These are phyloP conservation scores for Pseudococcus longispinus DNA, from an alignment of 2,888 invertebrate species.

Conservation along the genomic window DNA sequence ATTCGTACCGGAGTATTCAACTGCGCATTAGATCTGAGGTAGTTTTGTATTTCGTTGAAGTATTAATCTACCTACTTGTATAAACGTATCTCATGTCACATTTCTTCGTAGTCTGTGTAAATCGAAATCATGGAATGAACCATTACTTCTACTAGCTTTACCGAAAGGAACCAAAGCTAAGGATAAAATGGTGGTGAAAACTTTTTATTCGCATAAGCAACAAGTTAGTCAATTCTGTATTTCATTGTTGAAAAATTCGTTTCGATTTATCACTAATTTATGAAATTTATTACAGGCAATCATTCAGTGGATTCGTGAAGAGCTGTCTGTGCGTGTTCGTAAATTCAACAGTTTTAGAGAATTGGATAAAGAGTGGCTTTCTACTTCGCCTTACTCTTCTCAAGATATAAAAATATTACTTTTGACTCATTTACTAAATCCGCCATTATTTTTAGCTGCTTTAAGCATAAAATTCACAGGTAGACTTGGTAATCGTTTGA, in stretches of 20 bases:
- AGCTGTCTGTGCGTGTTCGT: slow-evolving; percentile 63
- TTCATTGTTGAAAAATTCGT: no score
- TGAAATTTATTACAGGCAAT: slow-evolving; percentile 61
- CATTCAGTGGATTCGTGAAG: slow-evolving; percentile 64
- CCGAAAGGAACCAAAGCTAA: slow-evolving; percentile 65
- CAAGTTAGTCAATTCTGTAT: slow-evolving; percentile 58
- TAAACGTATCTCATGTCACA: not conserved
- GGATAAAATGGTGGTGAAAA: slow-evolving; percentile 64
- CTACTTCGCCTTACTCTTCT: slow-evolving; percentile 48
- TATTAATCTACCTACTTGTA: not conserved
- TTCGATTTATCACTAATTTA: not conserved
- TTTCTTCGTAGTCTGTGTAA: slow-evolving; percentile 63
- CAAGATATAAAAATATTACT: slow-evolving; percentile 62
- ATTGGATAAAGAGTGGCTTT: slow-evolving; percentile 61
- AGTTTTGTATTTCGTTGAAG: not conserved
- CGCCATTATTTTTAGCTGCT: slow-evolving; percentile 66
- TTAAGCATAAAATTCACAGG: slow-evolving; percentile 66
- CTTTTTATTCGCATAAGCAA: slow-evolving; percentile 61
- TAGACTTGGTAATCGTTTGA: not conserved
- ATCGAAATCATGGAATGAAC: slow-evolving; percentile 64
- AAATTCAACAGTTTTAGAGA: slow-evolving; percentile 61
- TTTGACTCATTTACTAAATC: slow-evolving; percentile 63
- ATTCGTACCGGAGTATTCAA: slow-evolving; percentile 65
- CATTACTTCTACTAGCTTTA: slow-evolving; percentile 64
- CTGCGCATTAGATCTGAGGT: slow-evolving; percentile 65